Percentiles rank a stretch among this genome's conserved stretches.
Conservation (phyloP, 2,888 invertebrate genomes). For the Synergus laeviventris region DNA sequence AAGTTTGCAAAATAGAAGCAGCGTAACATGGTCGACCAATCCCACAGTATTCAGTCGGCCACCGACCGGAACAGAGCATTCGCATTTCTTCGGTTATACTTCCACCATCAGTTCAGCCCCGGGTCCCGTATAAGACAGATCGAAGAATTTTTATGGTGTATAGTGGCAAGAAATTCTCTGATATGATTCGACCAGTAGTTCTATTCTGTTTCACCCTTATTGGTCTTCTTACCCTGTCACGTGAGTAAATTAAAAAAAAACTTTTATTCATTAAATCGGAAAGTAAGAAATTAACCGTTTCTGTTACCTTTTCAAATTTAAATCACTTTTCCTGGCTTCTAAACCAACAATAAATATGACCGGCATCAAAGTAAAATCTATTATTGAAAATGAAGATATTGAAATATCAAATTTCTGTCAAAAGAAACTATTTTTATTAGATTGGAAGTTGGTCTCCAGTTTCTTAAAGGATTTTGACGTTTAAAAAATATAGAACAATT, state of each 20-base stretch:
- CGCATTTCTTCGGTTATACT: slow-evolving; percentile 8
- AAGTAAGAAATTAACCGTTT: not conserved
- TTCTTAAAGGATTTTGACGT: too few relatives aligned
- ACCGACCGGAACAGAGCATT: slow-evolving; percentile 1
- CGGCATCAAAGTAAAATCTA: not conserved
- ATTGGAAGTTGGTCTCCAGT: not conserved
- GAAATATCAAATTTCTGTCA: not conserved
- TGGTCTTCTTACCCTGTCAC: not conserved
- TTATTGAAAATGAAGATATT: not conserved
- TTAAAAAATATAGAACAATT: too few relatives aligned
- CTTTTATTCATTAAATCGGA: not conserved
- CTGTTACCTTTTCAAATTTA: not conserved
- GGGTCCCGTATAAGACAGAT: not conserved
- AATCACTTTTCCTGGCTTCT: not conserved
- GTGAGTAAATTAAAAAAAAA: not conserved
- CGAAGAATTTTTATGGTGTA: not conserved
- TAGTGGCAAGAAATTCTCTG: not conserved
- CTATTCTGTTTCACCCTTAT: not conserved
- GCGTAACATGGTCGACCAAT: slow-evolving; percentile 5
- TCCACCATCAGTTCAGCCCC: slow-evolving; percentile 4
- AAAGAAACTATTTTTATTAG: not conserved
- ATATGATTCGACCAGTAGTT: not conserved
- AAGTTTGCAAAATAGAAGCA: not conserved
- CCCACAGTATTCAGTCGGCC: slow-evolving; percentile 1
- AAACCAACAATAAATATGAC: not conserved